These are phyloP conservation scores for Chaetogeoica ovagalla DNA, from an alignment of 2,888 invertebrate species.

Conservation along the genomic window DNA sequence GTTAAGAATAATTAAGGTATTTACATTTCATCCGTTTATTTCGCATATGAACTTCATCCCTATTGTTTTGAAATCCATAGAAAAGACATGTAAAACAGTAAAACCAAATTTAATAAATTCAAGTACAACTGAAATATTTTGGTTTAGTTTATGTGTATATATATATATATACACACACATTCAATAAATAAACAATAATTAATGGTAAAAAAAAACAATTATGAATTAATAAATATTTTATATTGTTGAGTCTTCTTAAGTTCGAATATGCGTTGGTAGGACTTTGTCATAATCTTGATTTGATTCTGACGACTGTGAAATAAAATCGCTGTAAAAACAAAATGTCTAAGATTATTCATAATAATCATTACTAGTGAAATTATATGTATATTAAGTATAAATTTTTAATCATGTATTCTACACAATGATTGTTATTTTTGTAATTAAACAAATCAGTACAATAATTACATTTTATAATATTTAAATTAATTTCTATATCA, in stretches of 20 bases:
- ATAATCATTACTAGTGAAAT: neutral
- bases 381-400: neutral
- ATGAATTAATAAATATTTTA: conserved; percentile 44
- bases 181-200: conserved; percentile 25
- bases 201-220: conserved; percentile 11
- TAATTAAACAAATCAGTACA: too few species aligned
- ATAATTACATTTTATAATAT: too few species aligned
- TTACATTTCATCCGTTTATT: too few species aligned
- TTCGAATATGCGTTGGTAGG: conserved; percentile 21
- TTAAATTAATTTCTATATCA: too few species aligned
- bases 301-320: conserved; percentile 15
- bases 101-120: too few species aligned
- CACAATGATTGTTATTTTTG: too few species aligned
- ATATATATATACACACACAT: neutral
- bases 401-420: neutral
- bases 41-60: too few species aligned
- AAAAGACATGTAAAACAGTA: too few species aligned
- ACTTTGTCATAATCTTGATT: conserved; percentile 25
- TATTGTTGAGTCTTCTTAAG: neutral
- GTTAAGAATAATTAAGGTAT: too few species aligned
- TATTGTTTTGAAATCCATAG: too few species aligned
- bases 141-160: neutral
- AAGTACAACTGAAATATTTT: too few species aligned
- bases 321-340: conserved; percentile 21
- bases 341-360: neutral